Percentiles rank a stretch among this genome's conserved stretches.
These are phyloP conservation scores for Chaitophorus viminalis DNA, from an alignment of 2,888 invertebrate genomes.

Conservation along the genomic window DNA sequence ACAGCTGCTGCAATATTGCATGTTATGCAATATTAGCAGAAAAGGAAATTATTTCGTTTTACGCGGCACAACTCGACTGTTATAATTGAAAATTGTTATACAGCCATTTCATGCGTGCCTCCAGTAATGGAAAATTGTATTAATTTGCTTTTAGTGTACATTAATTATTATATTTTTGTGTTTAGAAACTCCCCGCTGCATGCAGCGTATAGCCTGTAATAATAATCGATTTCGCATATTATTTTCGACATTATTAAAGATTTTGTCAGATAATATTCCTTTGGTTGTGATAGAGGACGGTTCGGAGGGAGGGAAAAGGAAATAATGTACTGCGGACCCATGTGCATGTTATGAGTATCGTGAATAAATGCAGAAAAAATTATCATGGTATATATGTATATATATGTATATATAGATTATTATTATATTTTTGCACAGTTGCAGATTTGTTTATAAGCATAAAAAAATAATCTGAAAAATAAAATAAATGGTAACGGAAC, in stretches of 20 bases:
- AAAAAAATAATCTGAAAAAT: not conserved
- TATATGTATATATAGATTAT: not conserved
- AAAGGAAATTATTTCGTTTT: conserved; percentile 28
- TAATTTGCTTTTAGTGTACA: conserved; percentile 20
- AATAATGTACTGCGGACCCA: not conserved
- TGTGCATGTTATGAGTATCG: not conserved
- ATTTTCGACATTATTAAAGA: not conserved
- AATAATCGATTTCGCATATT: not conserved
- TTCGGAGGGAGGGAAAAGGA: not conserved
- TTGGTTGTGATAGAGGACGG: not conserved
- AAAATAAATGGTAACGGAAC: not conserved
- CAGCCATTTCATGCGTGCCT: conserved; percentile 8
- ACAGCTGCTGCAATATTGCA: conserved; percentile 29
- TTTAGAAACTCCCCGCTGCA: not conserved
- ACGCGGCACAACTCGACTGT: conserved; percentile 6
- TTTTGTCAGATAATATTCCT: not conserved
- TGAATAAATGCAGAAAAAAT: not conserved
- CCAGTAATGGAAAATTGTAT: conserved; percentile 13
- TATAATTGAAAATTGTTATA: conserved; percentile 40
- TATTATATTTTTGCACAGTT: too few species aligned
- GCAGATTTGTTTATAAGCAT: too few species aligned
- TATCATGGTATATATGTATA: not conserved
- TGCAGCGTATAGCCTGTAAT: not conserved
- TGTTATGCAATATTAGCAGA: conserved; percentile 27
- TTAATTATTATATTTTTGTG: not conserved